Base-by-base conservation (phyloP, 2,888 invertebrate species). In the Alentia gelatinosa region DNA sequence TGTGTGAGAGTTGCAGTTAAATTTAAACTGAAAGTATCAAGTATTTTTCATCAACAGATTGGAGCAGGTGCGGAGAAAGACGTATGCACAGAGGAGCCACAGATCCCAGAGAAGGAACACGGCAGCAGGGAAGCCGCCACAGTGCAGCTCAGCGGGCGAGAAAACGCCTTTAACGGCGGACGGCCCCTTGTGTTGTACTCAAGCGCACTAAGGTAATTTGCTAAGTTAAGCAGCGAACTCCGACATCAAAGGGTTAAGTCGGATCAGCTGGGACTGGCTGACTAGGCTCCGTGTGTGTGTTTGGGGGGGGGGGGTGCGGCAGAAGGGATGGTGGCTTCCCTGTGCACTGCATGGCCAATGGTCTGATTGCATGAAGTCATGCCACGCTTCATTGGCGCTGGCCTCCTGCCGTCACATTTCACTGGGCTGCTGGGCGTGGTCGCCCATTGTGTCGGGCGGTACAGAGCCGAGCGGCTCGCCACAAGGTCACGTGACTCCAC, bases 321-420 rank as follows among this genome's bases (percentile, higher is more conserved):
- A 42, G 47, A 42, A 42, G 47, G 9, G 15, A 15, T 15, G 15
- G 47, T 15, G 47, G 47, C 47, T 12, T 7, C 9, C 47, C 47
- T 15, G n/a, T 3, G 56, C 56, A n/a, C 56, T 56, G 56, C 56
- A n/a, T 56, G 56, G 56, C 56, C n/a, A 56, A 56, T 56, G n/a
- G 79, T 19, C 79, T 79, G 79, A 79, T 79, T 79, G 79, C 79
- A 35, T 79, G 79, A 37, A 79, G 79, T 79, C 79, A 79, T 79
- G 79, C 79, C 79, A 79, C 79, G 79, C 37, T 79, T 79, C 37
- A 39, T 79, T 79, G 35, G 39, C 79, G 15, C n/a, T 3, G 23
- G 23, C 37, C 39, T 19, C 79, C 39, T 12, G 68, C 79, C 35
- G 79, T 79, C 79, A 79, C 79, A 39, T 23, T 26, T 39, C 35